Evolutionary conservation across 2,113 vertebrate genomes (phyloP).

Genomic region (Rhynchopsitta pachyrhyncha): DNA sequence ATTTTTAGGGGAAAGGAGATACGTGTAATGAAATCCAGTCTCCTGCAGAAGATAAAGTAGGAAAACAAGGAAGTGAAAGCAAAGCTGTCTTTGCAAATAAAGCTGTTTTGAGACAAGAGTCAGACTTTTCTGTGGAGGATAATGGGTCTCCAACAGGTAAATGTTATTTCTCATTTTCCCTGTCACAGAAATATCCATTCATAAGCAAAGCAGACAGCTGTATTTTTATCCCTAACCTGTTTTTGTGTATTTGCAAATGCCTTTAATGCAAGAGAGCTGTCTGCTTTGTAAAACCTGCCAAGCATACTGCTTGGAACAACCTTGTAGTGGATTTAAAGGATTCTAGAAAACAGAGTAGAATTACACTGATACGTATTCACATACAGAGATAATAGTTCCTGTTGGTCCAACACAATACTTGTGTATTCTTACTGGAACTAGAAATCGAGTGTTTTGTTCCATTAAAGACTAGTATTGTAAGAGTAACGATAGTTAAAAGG

Average conservation of each 20-base stretch:
- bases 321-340: background rate
- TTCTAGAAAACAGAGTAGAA: background rate
- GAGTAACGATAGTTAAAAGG: background rate
- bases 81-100: slow-evolving; percentile 5
- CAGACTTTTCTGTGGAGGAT: background rate
- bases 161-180: background rate
- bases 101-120: background rate
- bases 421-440: background rate
- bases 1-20: slow-evolving; percentile 39
- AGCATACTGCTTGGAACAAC: background rate
- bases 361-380: background rate
- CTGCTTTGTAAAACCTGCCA: background rate
- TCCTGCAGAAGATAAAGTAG: background rate
- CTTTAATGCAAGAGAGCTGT: background rate
- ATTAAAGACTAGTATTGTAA: background rate
- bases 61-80: slow-evolving; percentile 27
- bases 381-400: background rate
- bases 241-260: background rate
- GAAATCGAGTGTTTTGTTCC: background rate
- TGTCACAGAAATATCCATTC: background rate
- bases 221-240: background rate
- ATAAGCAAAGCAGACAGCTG: background rate
- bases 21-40: background rate
- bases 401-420: background rate
- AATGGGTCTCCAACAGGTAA: slow-evolving; percentile 57